Percentiles rank a stretch among this genome's conserved stretches.
phyloP scores from a whole-genome alignment of 92 coral and sea anemone species.

The Isaurus tuberculatus region DNA sequence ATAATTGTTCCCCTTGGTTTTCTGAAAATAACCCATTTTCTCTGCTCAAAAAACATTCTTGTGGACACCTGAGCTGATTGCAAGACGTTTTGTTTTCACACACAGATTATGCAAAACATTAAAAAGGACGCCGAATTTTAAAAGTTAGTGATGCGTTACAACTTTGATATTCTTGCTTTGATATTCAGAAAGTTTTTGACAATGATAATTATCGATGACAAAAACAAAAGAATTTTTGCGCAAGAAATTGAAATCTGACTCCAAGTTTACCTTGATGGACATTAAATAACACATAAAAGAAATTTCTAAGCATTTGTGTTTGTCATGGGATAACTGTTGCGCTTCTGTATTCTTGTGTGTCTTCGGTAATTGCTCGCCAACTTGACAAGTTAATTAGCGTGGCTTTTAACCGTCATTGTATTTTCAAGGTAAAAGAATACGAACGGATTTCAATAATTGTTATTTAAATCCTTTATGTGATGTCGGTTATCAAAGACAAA shows the following conservation, averaged over 20 bases:
- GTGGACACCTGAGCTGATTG: slow-evolving; percentile 2
- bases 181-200: neutral
- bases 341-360: neutral
- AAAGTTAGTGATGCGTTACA: slow-evolving; percentile 10
- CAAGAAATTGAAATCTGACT: neutral
- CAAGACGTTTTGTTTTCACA: slow-evolving; percentile 1
- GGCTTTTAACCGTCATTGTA: neutral
- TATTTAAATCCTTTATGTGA: neutral
- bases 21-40: neutral
- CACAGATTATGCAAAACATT: slow-evolving; percentile 11
- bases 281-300: slow-evolving; percentile 18
- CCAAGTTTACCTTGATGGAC: slow-evolving; percentile 8
- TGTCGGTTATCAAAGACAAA: neutral
- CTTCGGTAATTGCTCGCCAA: neutral
- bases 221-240: neutral
- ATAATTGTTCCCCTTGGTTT: slow-evolving; percentile 13
- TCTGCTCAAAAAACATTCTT: neutral
- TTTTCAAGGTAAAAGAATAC: neutral
- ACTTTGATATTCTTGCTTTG: neutral
- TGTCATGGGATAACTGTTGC: neutral
- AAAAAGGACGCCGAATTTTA: slow-evolving; percentile 18
- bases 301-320: slow-evolving; percentile 30
- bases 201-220: slow-evolving; percentile 1
- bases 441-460: neutral
- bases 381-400: neutral